Evolutionary conservation across 2,113 vertebrate species (phyloP).

Genomic region (Tapirus terrestris): DNA sequence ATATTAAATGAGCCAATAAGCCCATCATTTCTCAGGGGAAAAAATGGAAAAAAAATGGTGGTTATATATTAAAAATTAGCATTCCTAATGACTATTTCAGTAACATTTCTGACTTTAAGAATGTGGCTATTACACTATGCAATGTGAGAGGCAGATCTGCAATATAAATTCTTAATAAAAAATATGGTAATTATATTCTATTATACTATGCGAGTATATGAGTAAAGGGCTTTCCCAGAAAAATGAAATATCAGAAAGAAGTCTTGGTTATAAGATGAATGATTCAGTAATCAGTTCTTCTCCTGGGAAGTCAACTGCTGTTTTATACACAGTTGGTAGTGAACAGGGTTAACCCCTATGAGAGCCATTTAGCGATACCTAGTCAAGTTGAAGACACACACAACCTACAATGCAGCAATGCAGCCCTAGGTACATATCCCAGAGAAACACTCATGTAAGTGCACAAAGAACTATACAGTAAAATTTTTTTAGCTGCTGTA

Average conservation of each 20-base stretch:
- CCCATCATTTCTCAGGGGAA: not conserved
- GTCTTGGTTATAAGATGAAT: not conserved
- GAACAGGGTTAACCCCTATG: not conserved
- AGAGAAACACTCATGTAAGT: not conserved
- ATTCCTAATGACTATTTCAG: not conserved
- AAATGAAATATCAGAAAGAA: not conserved
- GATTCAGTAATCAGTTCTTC: not conserved
- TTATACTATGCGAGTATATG: not conserved
- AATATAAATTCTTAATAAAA: not conserved
- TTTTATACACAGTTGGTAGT: not conserved
- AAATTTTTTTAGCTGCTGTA: not conserved
- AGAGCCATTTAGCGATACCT: not conserved
- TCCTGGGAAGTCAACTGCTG: not conserved
- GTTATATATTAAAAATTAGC: not conserved
- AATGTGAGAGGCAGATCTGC: not conserved
- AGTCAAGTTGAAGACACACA: not conserved
- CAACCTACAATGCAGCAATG: not conserved
- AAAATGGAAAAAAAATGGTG: not conserved
- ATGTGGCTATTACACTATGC: not conserved
- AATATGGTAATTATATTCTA: not conserved
- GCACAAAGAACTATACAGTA: not conserved
- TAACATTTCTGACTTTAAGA: conserved; percentile 15
- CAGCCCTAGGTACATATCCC: not conserved
- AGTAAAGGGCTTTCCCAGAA: not conserved
- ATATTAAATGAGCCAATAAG: conserved; percentile 34